These are phyloP conservation scores for Paelopatides confundens DNA, from an alignment of 53 echinoderm and acorn worm species.

Conservation along the genomic window DNA sequence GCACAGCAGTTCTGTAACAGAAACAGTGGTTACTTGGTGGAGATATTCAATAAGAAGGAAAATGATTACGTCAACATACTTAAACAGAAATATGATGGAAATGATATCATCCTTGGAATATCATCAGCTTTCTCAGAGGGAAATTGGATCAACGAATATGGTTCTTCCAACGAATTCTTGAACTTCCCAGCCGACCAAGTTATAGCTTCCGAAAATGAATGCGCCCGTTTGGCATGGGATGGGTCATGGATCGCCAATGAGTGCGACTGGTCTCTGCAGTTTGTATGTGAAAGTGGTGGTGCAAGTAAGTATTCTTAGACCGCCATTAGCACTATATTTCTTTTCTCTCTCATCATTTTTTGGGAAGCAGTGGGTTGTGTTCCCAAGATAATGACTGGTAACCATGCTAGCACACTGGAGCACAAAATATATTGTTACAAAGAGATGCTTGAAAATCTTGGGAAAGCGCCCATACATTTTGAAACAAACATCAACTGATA, in stretches of 20 bases:
- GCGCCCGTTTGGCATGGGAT: neutral
- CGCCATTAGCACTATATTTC: no score
- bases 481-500: no score
- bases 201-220: neutral
- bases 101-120: neutral
- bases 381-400: no score
- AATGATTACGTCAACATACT: neutral
- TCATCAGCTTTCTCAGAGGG: neutral
- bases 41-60: neutral
- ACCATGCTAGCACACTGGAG: no score
- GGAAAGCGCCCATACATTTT: no score
- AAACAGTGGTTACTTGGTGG: neutral
- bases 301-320: neutral
- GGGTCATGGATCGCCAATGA: neutral
- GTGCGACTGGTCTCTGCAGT: neutral
- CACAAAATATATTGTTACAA: no score
- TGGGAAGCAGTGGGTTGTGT: no score
- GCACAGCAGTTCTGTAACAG: neutral
- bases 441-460: no score
- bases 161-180: neutral
- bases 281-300: constrained; percentile 13
- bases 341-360: no score
- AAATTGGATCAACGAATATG: neutral
- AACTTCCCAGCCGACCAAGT: neutral
- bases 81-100: neutral